phyloP scores from a whole-genome alignment of 2,797 vertebrate genomes.

The Spea hammondii region DNA sequence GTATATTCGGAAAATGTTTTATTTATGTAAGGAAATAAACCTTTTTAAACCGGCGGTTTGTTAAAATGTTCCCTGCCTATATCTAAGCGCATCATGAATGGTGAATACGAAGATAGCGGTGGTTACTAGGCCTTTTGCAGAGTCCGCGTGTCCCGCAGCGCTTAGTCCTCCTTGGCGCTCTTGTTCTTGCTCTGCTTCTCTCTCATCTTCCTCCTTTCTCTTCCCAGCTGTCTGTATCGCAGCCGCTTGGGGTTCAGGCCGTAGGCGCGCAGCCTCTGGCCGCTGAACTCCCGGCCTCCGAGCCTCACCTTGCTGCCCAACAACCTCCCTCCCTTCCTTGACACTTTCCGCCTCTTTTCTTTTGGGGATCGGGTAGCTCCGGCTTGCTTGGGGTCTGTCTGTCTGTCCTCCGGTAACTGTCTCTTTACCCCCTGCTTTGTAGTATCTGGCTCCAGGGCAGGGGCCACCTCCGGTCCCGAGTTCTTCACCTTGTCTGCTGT shows the following conservation, averaged over 20 bases:
- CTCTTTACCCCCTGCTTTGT: conserved; percentile 1
- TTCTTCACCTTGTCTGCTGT: neutral
- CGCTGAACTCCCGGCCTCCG: conserved; percentile 77
- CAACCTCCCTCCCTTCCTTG: conserved; percentile 50
- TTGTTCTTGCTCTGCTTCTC: conserved; percentile 59
- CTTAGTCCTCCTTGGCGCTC: neutral
- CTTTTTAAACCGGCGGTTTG: conserved; percentile 13
- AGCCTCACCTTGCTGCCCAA: conserved; percentile 67
- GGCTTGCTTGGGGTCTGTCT: conserved; percentile 20
- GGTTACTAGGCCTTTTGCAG: no score
- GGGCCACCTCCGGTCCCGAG: neutral
- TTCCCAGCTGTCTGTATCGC: conserved; percentile 77
- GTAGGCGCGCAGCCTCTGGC: conserved; percentile 80
- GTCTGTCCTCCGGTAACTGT: neutral
- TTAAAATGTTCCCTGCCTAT: neutral
- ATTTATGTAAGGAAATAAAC: conserved; percentile 32
- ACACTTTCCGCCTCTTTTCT: conserved; percentile 53
- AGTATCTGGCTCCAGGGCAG: neutral
- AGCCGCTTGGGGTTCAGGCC: conserved; percentile 85
- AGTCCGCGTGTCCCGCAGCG: neutral
- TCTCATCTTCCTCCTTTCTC: conserved; percentile 65
- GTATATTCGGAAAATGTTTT: conserved; percentile 30
- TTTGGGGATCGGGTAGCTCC: conserved; percentile 48
- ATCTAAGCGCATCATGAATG: neutral
- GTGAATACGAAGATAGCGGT: neutral